Conservation (phyloP, 2,113 vertebrate species). For the Dasyurus viverrinus region DNA sequence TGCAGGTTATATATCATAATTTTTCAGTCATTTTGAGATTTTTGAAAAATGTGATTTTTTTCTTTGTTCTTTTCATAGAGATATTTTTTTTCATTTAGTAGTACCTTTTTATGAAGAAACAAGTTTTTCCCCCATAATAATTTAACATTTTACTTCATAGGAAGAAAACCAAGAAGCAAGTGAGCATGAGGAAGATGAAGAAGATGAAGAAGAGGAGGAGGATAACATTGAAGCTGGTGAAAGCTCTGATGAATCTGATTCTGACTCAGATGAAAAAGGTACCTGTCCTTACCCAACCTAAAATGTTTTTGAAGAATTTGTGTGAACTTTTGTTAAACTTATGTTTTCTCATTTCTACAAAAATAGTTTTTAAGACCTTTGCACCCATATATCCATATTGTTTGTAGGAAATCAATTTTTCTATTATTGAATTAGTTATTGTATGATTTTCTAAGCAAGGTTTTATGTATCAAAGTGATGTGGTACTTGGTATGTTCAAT, state of each 20-base stretch:
- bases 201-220: conserved; percentile 94
- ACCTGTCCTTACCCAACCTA: neutral
- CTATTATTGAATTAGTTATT: neutral
- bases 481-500: neutral
- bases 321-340: neutral
- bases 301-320: conserved; percentile 5
- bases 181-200: conserved; percentile 94
- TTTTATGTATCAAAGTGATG: neutral
- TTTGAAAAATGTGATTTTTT: conserved; percentile 9
- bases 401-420: neutral
- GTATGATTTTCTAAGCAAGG: neutral
- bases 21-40: conserved; percentile 17
- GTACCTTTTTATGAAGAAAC: neutral
- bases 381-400: neutral
- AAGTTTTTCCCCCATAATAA: conserved; percentile 6
- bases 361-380: neutral
- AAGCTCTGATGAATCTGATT: conserved; percentile 95
- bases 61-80: neutral
- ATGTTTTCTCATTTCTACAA: neutral
- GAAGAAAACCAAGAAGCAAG: conserved; percentile 92
- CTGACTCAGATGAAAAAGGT: conserved; percentile 98
- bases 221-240: conserved; percentile 92
- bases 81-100: neutral
- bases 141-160: conserved; percentile 71
- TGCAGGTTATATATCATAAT: conserved; percentile 8